These are phyloP conservation scores for Chelonus formosanus DNA, from an alignment of 2,888 invertebrate genomes.

Conservation along the genomic window DNA sequence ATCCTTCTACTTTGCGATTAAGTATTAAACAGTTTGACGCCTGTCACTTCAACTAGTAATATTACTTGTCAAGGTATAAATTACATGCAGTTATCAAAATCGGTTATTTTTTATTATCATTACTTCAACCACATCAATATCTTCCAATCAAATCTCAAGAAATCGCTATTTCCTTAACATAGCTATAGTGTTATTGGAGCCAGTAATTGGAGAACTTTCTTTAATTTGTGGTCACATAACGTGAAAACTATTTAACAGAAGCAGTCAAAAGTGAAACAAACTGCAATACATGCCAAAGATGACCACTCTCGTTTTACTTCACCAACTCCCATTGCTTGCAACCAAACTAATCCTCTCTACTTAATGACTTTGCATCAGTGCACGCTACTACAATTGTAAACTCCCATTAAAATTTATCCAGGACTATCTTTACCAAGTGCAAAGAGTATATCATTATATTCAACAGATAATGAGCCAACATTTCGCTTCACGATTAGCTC, in stretches of 20 bases:
- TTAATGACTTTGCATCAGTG: constrained; percentile 45
- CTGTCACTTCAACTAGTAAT: constrained; percentile 27
- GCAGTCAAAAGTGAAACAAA: too few species aligned
- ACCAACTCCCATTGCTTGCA: constrained; percentile 49
- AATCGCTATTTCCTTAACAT: too few species aligned
- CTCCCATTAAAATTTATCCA: constrained; percentile 37
- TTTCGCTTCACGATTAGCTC: background rate
- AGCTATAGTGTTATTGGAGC: too few species aligned
- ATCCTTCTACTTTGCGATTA: constrained; percentile 8
- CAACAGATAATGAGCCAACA: constrained; percentile 26
- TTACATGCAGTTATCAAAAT: constrained; percentile 4
- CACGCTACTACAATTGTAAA: constrained; percentile 28
- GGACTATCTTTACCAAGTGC: constrained; percentile 2
- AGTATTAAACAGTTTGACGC: constrained; percentile 22
- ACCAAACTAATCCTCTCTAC: constrained; percentile 42
- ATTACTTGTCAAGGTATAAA: constrained; percentile 8
- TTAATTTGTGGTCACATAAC: too few species aligned
- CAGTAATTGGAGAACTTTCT: too few species aligned
- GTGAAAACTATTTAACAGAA: too few species aligned
- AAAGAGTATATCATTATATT: constrained; percentile 19
- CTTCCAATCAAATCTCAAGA: too few species aligned
- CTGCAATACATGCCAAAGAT: constrained; percentile 14
- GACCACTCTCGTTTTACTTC: constrained; percentile 37
- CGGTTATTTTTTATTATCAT: too few species aligned
- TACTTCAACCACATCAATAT: too few species aligned